Evolutionary conservation across 2,888 invertebrate species (phyloP).

Genomic region (Merodon equestris): DNA sequence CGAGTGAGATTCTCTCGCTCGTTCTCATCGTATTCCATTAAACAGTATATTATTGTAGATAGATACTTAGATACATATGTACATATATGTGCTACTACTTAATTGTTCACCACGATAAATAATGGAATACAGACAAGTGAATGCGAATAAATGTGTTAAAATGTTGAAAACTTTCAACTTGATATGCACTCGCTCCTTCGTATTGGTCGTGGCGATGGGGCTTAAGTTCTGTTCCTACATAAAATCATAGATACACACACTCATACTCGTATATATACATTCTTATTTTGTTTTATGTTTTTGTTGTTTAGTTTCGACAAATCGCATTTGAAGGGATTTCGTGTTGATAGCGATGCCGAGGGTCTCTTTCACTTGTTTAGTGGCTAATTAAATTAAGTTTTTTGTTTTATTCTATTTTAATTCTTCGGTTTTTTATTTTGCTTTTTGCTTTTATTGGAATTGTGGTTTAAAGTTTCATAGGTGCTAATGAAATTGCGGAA

Average conservation of each 20-base stretch:
- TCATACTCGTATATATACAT: no score
- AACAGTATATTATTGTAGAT: neutral
- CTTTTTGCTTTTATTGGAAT: slow-evolving; percentile 32
- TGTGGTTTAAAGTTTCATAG: slow-evolving; percentile 1
- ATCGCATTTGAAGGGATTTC: slow-evolving; percentile 64
- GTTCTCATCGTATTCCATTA: slow-evolving; percentile 32
- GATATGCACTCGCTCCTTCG: no score
- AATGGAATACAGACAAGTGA: slow-evolving; percentile 26
- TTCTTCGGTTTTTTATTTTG: slow-evolving; percentile 39
- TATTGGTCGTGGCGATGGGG: no score
- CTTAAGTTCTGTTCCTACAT: no score
- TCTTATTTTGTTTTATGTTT: no score
- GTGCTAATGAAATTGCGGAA: slow-evolving; percentile 26
- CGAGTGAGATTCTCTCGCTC: slow-evolving; percentile 39
- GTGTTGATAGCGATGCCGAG: slow-evolving; percentile 26
- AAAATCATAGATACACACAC: no score
- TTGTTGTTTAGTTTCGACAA: slow-evolving; percentile 25
- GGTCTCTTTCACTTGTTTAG: slow-evolving; percentile 21
- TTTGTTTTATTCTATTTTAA: slow-evolving; percentile 50
- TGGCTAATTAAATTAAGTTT: slow-evolving; percentile 55
- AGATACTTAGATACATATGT: no score
- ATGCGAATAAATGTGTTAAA: slow-evolving; percentile 42
- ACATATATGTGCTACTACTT: slow-evolving; percentile 4
- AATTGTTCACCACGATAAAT: slow-evolving; percentile 16
- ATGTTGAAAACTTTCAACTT: slow-evolving; percentile 35